phyloP scores from a whole-genome alignment of 2,113 vertebrate species.

The Onychostoma macrolepis region DNA sequence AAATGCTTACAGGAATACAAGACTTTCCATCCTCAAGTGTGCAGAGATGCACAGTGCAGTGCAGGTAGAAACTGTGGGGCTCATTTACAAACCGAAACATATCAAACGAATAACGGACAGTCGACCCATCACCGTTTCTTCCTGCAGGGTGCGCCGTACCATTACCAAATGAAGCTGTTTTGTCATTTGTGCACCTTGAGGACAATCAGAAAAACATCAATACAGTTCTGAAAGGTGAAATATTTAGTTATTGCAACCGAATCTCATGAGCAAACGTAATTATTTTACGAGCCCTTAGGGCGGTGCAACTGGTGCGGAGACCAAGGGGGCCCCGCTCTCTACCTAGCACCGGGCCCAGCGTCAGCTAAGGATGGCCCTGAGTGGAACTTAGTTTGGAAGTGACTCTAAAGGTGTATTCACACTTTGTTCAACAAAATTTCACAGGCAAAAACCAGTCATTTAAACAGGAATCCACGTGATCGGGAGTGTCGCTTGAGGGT shows the following conservation, averaged over 20 bases:
- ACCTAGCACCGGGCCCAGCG: no score
- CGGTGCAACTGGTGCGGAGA: no score
- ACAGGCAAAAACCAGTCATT: background rate
- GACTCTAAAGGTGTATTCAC: background rate
- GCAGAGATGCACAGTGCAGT: constrained; percentile 76
- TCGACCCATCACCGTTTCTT: constrained; percentile 62
- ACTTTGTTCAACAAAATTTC: background rate
- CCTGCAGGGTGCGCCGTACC: background rate
- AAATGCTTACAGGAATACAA: constrained; percentile 70
- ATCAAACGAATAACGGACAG: constrained; percentile 71
- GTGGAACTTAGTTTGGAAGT: background rate
- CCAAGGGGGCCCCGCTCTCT: no score
- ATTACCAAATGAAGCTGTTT: constrained; percentile 64
- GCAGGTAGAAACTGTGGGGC: constrained; percentile 71
- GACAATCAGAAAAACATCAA: background rate
- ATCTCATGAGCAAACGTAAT: background rate
- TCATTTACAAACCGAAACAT: constrained; percentile 73
- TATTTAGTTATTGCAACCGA: background rate
- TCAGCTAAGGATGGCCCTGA: no score
- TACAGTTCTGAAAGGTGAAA: background rate
- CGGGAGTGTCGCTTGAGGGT: background rate
- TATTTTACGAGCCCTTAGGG: background rate
- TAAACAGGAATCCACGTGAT: background rate
- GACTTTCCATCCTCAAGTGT: constrained; percentile 61
- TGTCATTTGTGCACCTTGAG: constrained; percentile 68